Conservation (phyloP, 2,888 invertebrate species). For the Scelioninae gen. 2 region DNA sequence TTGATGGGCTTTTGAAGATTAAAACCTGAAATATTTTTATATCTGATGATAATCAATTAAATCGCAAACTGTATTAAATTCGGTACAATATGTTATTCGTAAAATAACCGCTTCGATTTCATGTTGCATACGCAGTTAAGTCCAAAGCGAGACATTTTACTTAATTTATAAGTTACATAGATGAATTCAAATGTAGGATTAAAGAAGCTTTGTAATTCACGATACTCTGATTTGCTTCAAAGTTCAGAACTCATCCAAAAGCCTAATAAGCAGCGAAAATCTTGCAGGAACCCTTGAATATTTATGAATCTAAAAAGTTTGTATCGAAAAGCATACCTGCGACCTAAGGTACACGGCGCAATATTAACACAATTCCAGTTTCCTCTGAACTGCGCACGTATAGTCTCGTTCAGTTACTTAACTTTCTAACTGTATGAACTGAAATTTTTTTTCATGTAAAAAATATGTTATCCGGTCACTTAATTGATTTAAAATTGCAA, state of each 20-base stretch:
- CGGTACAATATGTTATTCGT: too few relatives aligned
- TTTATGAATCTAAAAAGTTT: conserved; percentile 51
- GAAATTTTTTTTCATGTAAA: too few relatives aligned
- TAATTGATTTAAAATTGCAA: too few relatives aligned
- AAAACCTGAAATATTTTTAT: too few relatives aligned
- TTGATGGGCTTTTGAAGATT: too few relatives aligned
- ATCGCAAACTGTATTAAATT: too few relatives aligned
- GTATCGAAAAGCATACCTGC: conserved; percentile 42
- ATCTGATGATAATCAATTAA: too few relatives aligned
- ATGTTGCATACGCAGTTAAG: too few relatives aligned
- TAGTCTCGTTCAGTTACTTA: conserved; percentile 24
- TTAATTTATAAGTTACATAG: conserved; percentile 27
- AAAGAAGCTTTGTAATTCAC: conserved; percentile 37
- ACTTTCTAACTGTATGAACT: conserved; percentile 11
- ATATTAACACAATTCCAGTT: conserved; percentile 43
- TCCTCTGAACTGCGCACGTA: conserved; percentile 7
- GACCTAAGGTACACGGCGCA: conserved; percentile 19
- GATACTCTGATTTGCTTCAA: conserved; percentile 36
- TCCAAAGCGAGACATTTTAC: conserved; percentile 1
- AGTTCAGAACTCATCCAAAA: conserved; percentile 37
- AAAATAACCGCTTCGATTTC: too few relatives aligned
- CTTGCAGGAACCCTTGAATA: conserved; percentile 37
- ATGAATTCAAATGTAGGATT: conserved; percentile 32
- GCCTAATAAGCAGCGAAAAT: conserved; percentile 35
- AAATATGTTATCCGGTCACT: too few relatives aligned